Conservation (phyloP, 2,113 vertebrate species). For the Panurus biarmicus region DNA sequence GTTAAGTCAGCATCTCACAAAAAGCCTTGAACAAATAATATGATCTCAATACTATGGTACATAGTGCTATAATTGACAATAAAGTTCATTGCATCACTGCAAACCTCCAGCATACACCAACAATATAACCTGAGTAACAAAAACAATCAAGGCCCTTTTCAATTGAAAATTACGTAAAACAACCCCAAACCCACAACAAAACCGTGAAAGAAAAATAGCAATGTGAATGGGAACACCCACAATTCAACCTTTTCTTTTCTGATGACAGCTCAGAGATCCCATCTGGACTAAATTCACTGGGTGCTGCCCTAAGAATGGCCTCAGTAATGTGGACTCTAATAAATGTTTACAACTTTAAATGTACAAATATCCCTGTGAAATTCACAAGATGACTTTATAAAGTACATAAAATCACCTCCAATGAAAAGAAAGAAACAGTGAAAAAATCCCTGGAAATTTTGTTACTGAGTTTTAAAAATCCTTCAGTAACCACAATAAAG, state of each 20-base stretch:
- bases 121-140: background rate
- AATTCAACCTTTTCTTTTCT: background rate
- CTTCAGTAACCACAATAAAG: background rate
- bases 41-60: background rate
- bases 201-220: background rate
- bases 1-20: background rate
- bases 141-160: background rate
- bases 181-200: background rate
- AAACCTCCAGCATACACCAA: background rate
- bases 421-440: background rate
- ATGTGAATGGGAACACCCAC: background rate
- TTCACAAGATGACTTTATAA: background rate
- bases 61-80: background rate
- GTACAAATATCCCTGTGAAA: background rate
- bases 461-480: background rate
- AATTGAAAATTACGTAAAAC: background rate
- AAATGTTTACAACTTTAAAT: background rate
- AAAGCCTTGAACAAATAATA: background rate
- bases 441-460: background rate
- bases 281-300: background rate
- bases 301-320: rapidly evolving
- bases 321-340: background rate
- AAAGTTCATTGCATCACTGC: background rate
- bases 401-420: background rate
- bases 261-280: background rate